Conservation (phyloP, 1,140 invertebrate genomes). For the Melanaphis sacchari region DNA sequence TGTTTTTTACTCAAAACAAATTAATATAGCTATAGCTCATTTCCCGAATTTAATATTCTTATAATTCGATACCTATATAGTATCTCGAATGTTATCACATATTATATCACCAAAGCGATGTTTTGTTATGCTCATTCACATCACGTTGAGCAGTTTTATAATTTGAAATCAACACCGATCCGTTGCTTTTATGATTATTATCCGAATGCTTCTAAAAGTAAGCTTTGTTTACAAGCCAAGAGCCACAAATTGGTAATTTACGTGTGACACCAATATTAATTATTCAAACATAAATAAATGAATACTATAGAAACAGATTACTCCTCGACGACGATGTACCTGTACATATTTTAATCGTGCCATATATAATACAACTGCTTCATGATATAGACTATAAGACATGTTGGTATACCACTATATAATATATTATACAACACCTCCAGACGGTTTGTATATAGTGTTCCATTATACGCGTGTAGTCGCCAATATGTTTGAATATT, state of each 20-base stretch:
- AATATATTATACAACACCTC: background rate
- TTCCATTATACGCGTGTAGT: background rate
- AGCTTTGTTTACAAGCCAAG: background rate
- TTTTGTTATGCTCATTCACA: too few relatives aligned
- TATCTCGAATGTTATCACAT: too few relatives aligned
- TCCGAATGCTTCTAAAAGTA: background rate
- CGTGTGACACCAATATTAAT: background rate
- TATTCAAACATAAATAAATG: background rate
- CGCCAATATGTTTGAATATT: background rate
- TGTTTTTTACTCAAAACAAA: background rate
- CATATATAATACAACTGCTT: background rate
- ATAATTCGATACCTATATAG: background rate
- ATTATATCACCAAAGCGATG: too few relatives aligned
- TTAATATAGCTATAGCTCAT: background rate
- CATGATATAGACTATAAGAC: background rate
- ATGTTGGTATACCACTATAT: background rate
- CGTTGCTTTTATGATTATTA: background rate
- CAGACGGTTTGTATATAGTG: background rate
- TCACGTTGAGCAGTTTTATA: background rate
- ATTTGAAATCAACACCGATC: background rate
- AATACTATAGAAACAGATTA: background rate
- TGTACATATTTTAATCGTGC: background rate
- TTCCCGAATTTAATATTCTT: background rate
- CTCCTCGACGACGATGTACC: background rate
- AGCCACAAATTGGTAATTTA: background rate